Base-by-base conservation (phyloP, 2,797 vertebrate species). In the Neosalanx taihuensis region DNA sequence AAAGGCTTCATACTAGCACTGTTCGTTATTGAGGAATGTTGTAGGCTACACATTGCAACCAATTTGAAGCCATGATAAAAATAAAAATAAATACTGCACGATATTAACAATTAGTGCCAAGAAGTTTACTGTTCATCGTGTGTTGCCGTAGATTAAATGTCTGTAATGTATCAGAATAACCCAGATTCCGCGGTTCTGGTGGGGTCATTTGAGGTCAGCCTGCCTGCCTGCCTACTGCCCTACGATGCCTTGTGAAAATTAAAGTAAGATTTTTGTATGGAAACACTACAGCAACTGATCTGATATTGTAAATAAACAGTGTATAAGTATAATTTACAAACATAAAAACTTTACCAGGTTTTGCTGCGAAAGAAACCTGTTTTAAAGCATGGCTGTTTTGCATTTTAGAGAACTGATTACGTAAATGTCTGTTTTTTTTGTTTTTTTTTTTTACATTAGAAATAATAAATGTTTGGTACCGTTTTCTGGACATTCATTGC, bases 171-270 rank as follows among this genome's bases (percentile, higher is more conserved):
- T 61, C 72, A 75, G 70, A 79, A 76, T 79, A 65, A 64, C 76
- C 57, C 64, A 30, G 66, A 63, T 66, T 76, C 71, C 67, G 64
- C 37, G 26, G 17, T 65, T 70, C 69, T 71, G 37, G 23, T 75
- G 76, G 76, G 87, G 79, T 70, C 77, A 76, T 88, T 76, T 85
- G 72, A 85, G 81, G 85, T 87, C 79, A 66, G 33, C 33, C 33
- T 35, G 33, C 33, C 4, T 35, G 33, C 33, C 33, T 35, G 33
- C 33, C 33, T 35, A 70, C 69, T 70, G 6, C 57, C 69, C 72
- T 17, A 15, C 58, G 75, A 67, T 67, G 77, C 71, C 46, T 60
- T 0, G 31, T 69, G 62, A 70, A 69, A 65, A 63, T 31, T 46
- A 23, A 18, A 53, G 66, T 66, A 51, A 23, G n/a, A 35, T 75